A percentile compares a stretch with the other conserved stretches of the same genome.
phyloP scores from a whole-genome alignment of 2,113 vertebrate genomes.

The human region DNA sequence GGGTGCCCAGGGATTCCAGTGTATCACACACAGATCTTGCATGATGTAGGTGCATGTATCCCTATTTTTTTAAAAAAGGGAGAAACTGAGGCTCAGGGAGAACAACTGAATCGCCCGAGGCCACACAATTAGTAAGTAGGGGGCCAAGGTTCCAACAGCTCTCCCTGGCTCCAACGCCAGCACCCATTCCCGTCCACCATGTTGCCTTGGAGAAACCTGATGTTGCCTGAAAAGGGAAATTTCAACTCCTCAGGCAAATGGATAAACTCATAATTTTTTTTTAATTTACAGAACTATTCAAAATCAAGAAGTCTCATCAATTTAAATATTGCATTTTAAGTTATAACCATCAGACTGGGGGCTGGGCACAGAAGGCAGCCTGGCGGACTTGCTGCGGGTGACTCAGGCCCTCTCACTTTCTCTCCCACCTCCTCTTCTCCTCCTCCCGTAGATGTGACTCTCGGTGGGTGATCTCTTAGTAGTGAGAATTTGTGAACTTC shows the following conservation, averaged over 20 bases:
- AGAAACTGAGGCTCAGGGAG: not conserved
- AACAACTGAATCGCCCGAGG: not conserved
- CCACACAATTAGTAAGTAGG: fast-evolving
- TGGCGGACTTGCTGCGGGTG: not conserved
- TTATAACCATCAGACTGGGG: not conserved
- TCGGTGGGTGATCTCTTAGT: fast-evolving
- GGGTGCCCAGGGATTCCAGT: not conserved
- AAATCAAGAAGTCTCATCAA: not conserved
- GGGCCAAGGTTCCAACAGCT: fast-evolving
- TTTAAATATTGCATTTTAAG: not conserved
- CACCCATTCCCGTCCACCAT: fast-evolving
- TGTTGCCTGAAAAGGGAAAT: not conserved
- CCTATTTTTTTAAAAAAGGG: not conserved
- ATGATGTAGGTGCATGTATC: fast-evolving
- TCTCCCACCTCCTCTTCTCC: fast-evolving
- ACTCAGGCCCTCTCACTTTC: not conserved
- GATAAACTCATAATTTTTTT: not conserved
- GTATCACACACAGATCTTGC: not conserved
- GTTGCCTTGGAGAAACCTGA: not conserved
- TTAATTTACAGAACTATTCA: not conserved
- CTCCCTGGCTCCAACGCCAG: fast-evolving
- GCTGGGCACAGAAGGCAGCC: no score
- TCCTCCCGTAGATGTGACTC: not conserved
- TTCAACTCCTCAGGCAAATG: not conserved
- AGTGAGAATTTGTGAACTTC: not conserved